A percentile compares a stretch with the other conserved stretches of the same genome.
phyloP scores from a whole-genome alignment of 2,888 invertebrate species.

The Exephanes ischioxanthus region DNA sequence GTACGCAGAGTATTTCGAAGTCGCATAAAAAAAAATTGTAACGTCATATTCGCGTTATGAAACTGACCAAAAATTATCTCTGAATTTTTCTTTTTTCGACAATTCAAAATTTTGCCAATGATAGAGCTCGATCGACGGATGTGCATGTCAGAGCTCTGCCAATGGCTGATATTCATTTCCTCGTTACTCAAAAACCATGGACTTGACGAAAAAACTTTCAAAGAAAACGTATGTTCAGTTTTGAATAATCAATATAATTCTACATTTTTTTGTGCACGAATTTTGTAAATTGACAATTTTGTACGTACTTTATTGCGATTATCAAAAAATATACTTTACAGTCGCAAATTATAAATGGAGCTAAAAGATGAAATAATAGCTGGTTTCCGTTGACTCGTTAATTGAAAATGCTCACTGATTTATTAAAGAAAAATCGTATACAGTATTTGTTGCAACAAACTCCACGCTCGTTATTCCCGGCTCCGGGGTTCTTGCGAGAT shows the following conservation, averaged over 20 bases:
- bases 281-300: neutral
- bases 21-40: neutral
- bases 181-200: neutral
- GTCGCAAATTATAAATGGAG: neutral
- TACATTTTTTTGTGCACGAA: neutral
- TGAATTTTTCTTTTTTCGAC: neutral
- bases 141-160: neutral
- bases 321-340: neutral
- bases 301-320: neutral
- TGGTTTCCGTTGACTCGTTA: neutral
- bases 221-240: neutral
- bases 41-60: neutral
- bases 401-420: neutral
- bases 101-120: neutral
- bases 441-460: neutral
- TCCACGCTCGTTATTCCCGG: neutral
- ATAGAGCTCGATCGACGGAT: neutral
- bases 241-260: neutral
- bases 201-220: neutral
- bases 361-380: neutral
- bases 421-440: neutral
- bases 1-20: constrained; percentile 4
- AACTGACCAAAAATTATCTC: neutral
- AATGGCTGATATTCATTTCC: neutral
- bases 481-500: neutral